These are phyloP conservation scores for Epinephelus awoara DNA, from an alignment of 2,797 vertebrate species.

Conservation along the genomic window DNA sequence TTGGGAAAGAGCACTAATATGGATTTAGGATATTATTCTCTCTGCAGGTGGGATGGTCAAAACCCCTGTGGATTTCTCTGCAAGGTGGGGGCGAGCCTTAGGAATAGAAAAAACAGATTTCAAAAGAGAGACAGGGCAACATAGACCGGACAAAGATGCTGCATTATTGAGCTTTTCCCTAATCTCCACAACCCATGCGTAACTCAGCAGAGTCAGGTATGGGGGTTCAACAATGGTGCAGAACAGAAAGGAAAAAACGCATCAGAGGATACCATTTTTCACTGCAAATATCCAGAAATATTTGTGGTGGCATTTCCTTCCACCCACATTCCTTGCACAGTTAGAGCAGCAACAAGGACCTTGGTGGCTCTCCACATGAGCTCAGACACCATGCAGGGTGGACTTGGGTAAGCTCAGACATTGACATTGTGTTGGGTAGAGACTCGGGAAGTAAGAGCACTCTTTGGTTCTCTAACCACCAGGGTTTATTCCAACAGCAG, in stretches of 20 bases:
- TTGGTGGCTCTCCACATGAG: slow-evolving; percentile 49
- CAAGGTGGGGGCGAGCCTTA: slow-evolving; percentile 51
- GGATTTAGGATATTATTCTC: slow-evolving; percentile 88
- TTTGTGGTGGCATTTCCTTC: slow-evolving; percentile 32
- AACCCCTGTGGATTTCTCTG: slow-evolving; percentile 77
- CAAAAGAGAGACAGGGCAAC: slow-evolving; percentile 44
- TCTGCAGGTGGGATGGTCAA: slow-evolving; percentile 86
- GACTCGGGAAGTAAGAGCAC: slow-evolving; percentile 29
- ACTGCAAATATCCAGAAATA: slow-evolving; percentile 27
- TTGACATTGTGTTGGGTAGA: slow-evolving; percentile 18
- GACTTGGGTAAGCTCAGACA: slow-evolving; percentile 36
- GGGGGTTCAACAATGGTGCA: slow-evolving; percentile 38
- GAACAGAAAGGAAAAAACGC: slow-evolving; percentile 41
- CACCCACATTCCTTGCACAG: slow-evolving; percentile 39
- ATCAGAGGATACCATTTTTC: slow-evolving; percentile 27
- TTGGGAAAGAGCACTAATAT: slow-evolving; percentile 86
- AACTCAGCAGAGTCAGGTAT: slow-evolving; percentile 57
- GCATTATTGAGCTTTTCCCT: slow-evolving; percentile 58
- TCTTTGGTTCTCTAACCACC: slow-evolving; percentile 12
- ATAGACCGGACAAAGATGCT: slow-evolving; percentile 63
- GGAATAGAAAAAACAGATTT: slow-evolving; percentile 61
- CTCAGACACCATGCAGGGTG: slow-evolving; percentile 16
- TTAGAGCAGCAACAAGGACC: slow-evolving; percentile 28
- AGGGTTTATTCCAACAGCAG: slow-evolving; percentile 47
- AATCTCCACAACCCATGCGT: slow-evolving; percentile 56